A percentile compares a stretch with the other conserved stretches of the same genome.
phyloP scores from a whole-genome alignment of 1,140 invertebrate species.

The Tetragonula clypearis region DNA sequence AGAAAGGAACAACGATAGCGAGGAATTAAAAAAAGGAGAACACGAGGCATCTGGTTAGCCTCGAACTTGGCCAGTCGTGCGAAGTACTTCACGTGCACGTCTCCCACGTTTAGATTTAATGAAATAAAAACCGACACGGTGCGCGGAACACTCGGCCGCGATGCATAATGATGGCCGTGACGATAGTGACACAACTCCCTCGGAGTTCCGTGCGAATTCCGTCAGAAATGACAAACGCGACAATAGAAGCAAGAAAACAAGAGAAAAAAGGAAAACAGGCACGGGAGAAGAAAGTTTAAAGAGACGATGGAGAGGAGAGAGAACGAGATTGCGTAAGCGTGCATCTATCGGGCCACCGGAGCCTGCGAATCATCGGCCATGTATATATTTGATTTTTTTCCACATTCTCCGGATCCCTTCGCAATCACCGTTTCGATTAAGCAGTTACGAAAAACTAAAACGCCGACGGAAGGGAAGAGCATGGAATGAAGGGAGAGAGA shows the following conservation, averaged over 20 bases:
- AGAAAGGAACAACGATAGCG: background rate
- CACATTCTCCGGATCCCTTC: background rate
- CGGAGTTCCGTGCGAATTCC: background rate
- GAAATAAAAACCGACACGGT: constrained; percentile 23
- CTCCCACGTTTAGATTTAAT: constrained; percentile 40
- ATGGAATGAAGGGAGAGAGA: background rate
- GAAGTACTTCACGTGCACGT: constrained; percentile 8
- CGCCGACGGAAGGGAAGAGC: constrained; percentile 31
- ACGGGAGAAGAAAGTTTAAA: background rate
- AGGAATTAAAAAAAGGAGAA: background rate
- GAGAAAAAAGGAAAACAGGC: background rate
- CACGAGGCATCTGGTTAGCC: constrained; percentile 19
- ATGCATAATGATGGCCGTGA: background rate
- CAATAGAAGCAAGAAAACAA: rapidly evolving
- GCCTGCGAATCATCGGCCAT: background rate
- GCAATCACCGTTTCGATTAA: constrained; percentile 29
- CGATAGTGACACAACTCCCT: background rate
- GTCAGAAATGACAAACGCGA: background rate
- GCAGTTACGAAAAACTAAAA: constrained; percentile 28
- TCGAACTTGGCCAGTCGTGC: constrained; percentile 39
- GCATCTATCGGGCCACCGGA: background rate
- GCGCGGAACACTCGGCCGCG: background rate
- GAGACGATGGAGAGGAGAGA: background rate
- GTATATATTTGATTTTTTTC: background rate
- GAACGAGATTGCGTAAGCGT: constrained; percentile 11